phyloP scores from a whole-genome alignment of 1,140 invertebrate genomes.

The Drosophila orena region DNA sequence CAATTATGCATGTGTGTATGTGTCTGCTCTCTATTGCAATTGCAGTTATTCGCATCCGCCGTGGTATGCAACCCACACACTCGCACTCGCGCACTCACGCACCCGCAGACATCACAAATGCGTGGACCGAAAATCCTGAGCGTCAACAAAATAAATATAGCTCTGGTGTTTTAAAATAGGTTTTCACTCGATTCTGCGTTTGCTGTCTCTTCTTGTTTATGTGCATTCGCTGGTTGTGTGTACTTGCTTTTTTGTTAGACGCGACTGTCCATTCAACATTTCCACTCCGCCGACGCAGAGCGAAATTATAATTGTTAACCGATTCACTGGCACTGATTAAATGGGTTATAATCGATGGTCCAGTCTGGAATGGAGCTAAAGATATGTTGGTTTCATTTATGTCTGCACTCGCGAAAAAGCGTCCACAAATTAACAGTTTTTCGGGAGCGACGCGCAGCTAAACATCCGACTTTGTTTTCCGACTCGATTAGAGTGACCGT shows the following conservation, averaged over 20 bases:
- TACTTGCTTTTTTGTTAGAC: conserved; percentile 55
- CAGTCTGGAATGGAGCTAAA: conserved; percentile 23
- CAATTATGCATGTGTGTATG: conserved; percentile 67
- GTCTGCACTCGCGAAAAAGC: conserved; percentile 61
- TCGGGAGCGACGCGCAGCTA: conserved; percentile 49
- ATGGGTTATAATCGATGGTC: not conserved
- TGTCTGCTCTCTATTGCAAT: conserved; percentile 55
- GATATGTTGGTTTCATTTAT: conserved; percentile 33
- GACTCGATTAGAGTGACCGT: conserved; percentile 40
- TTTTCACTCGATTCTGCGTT: conserved; percentile 56
- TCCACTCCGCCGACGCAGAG: conserved; percentile 22
- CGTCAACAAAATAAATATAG: conserved; percentile 41
- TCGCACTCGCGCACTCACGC: conserved; percentile 29
- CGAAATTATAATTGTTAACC: conserved; percentile 8
- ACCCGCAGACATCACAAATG: conserved; percentile 15
- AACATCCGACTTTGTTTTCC: conserved; percentile 34
- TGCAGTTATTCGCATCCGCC: conserved; percentile 58
- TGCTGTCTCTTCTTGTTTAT: conserved; percentile 54
- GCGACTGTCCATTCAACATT: conserved; percentile 57
- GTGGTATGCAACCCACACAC: conserved; percentile 47
- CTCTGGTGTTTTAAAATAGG: conserved; percentile 49
- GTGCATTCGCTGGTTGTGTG: conserved; percentile 27
- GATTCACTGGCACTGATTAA: conserved; percentile 12
- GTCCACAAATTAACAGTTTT: conserved; percentile 43
- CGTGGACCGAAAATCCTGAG: conserved; percentile 34